Conservation (phyloP, 2,888 invertebrate genomes). For the Embidobia sp. region DNA sequence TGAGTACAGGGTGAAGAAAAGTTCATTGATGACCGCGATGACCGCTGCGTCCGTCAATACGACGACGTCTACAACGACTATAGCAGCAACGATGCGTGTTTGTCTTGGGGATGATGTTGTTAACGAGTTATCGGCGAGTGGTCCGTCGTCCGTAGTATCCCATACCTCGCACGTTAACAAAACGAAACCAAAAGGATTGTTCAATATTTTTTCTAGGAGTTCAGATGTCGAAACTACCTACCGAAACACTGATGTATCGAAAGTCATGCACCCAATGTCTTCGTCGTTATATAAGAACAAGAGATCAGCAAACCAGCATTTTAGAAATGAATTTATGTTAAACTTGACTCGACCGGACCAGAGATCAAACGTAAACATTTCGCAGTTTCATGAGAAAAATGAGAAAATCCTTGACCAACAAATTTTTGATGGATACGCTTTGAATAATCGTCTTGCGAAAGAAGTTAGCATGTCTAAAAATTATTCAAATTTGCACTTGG, state of each 20-base stretch:
- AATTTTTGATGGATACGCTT: conserved; percentile 65
- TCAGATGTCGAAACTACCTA: conserved; percentile 21
- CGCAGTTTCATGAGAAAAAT: conserved; percentile 67
- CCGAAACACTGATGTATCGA: conserved; percentile 9
- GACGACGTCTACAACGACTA: conserved; percentile 11
- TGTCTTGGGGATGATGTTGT: too few relatives aligned
- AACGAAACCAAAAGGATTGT: conserved; percentile 31
- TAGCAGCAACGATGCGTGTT: conserved; percentile 11
- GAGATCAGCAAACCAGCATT: conserved; percentile 67
- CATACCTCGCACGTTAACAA: conserved; percentile 21
- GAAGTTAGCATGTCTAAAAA: conserved; percentile 73
- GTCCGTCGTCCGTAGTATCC: conserved; percentile 12
- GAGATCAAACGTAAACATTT: conserved; percentile 66
- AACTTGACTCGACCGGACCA: conserved; percentile 67
- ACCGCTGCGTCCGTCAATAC: too few relatives aligned
- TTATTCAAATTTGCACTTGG: conserved; percentile 73
- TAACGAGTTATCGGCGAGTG: conserved; percentile 27
- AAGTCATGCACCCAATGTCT: conserved; percentile 20
- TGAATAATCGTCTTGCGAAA: conserved; percentile 72
- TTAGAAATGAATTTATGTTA: conserved; percentile 68
- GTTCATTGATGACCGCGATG: background rate
- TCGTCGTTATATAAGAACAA: conserved; percentile 68
- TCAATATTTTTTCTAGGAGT: conserved; percentile 32
- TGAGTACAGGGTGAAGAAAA: conserved; percentile 25
- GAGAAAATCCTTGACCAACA: conserved; percentile 67